Percentiles rank a stretch among this genome's conserved stretches.
Conservation (phyloP, 2,888 invertebrate species). For the Erebia palarica region DNA sequence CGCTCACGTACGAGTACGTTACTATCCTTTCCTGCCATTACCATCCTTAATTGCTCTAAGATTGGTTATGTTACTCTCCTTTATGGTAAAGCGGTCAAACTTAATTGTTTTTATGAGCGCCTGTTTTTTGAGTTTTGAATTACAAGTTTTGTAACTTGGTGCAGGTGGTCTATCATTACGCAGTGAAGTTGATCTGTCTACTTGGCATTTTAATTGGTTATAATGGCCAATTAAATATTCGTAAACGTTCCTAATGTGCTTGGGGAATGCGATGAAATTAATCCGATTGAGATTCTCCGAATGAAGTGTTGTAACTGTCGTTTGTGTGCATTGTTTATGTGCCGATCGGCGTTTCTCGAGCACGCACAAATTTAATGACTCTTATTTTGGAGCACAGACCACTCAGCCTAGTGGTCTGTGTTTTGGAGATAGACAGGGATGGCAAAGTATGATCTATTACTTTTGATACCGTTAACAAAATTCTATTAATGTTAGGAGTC, state of each 20-base stretch:
- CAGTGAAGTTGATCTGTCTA: conserved; percentile 55
- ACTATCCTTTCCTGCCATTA: conserved; percentile 75
- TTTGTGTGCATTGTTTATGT: conserved; percentile 22
- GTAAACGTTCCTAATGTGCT: conserved; percentile 32
- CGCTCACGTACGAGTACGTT: conserved; percentile 60
- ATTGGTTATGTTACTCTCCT: conserved; percentile 77
- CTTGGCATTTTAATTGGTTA: conserved; percentile 62
- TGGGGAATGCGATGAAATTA: conserved; percentile 33
- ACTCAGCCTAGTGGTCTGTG: too few species aligned
- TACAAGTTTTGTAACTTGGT: conserved; percentile 63
- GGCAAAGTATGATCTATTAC: background rate
- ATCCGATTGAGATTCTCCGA: conserved; percentile 29
- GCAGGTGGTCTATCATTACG: conserved; percentile 73
- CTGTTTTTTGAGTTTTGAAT: conserved; percentile 68
- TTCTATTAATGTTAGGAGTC: too few species aligned
- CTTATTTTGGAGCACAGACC: background rate
- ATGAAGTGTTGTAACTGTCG: conserved; percentile 24
- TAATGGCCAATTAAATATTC: conserved; percentile 47
- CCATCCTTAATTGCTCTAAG: conserved; percentile 75
- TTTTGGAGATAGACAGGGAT: background rate
- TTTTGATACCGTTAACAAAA: too few species aligned
- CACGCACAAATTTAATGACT: conserved; percentile 20
- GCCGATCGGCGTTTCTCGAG: conserved; percentile 7
- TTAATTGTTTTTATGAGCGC: conserved; percentile 79
- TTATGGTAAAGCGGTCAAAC: conserved; percentile 79